Base-by-base conservation (phyloP, 1,140 invertebrate genomes). In the Samia ricini region DNA sequence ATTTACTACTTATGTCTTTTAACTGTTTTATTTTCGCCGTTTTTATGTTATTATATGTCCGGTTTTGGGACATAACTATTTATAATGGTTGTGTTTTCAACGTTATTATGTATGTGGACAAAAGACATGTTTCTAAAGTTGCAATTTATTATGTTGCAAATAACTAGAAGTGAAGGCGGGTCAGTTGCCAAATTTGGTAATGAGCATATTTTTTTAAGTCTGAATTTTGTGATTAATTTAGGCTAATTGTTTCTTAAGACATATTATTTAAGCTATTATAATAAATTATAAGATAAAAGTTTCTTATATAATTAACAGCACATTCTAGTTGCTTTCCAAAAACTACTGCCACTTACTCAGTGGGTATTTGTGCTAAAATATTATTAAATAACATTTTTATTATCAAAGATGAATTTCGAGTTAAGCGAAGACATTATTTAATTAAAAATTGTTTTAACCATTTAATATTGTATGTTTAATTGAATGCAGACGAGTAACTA, bases 1-100 rank as follows among this genome's bases (percentile, higher is more conserved):
- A 86, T 86, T 84, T 86, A 86, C 69, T 56, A 57, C 58, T 42
- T 12, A 42, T 42, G 33, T 15, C 33, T 42, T 42, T 42, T 42
- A 42, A 42, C 33, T 42, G 33, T 42, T 42, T 42, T 42, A 42
- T 42, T 42, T 42, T 42, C 33, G 33, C 33, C 33, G 33, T 42
- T 42, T 42, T 42, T 42, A 42, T 42, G 33, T 42, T 42, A 42
- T 42, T 12, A 42, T 15, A 42, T 42, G 33, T 42, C 33, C 33
- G 33, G 33, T 42, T 42, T 8, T 42, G 33, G 33, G 33, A 42
- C 33, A 42, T 12, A 42, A 42, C n/a, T 42, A 42, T 42, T 42
- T 42, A 42, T 15, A 42, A 42, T 42, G 7, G 10, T 15, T 15
- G 10, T 42, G 26, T 42, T 15, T 42, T 42, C 15, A 42, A 42